Conservation (phyloP, 92 coral and sea anemone genomes). For the Epizoanthus fatuus region DNA sequence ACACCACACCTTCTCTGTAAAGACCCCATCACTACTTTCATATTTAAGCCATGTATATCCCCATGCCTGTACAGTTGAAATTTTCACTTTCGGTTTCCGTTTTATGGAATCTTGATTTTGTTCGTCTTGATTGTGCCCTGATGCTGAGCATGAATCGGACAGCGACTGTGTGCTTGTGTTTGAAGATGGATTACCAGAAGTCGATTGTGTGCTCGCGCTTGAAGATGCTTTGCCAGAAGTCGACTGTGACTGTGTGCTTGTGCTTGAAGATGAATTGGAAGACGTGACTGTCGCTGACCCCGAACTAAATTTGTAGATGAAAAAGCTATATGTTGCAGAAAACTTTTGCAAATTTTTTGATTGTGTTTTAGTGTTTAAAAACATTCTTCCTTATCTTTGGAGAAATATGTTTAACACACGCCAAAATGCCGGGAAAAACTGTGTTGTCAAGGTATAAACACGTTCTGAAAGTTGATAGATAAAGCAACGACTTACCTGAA, state of each 20-base stretch:
- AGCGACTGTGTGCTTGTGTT: no score
- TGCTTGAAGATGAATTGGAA: not conserved
- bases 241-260: not conserved
- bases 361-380: slow-evolving; percentile 8
- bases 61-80: slow-evolving; percentile 10
- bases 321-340: not conserved
- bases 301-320: slow-evolving; percentile 8
- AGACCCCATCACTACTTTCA: slow-evolving; percentile 9
- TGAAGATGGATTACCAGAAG: slow-evolving; percentile 1
- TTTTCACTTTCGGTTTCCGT: slow-evolving; percentile 8
- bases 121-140: slow-evolving; percentile 5
- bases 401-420: no score
- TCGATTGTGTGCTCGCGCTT: slow-evolving; percentile 7
- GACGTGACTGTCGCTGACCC: slow-evolving; percentile 6
- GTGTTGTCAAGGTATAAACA: no score
- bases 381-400: not conserved
- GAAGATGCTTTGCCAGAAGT: not conserved
- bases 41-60: slow-evolving; percentile 6
- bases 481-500: no score
- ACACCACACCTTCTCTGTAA: slow-evolving; percentile 21
- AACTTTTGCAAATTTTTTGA: slow-evolving; percentile 4
- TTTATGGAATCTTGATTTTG: not conserved
- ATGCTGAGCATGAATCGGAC: not conserved
- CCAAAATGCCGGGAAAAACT: no score
- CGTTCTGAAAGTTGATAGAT: no score